Conservation (phyloP, 2,113 vertebrate genomes). For the Grammomys dolichurus region DNA sequence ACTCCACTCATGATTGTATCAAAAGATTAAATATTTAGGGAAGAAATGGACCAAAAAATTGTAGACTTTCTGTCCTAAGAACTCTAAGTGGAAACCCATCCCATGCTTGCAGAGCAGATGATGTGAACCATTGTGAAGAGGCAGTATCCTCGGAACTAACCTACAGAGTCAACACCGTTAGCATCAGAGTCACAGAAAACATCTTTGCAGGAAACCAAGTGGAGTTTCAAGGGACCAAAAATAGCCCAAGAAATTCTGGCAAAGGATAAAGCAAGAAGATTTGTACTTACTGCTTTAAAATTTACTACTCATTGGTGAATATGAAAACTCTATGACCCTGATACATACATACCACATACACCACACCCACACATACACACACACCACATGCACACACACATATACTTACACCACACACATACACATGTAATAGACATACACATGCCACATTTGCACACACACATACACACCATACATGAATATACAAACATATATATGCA, state of each 20-base stretch:
- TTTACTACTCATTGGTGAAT: neutral
- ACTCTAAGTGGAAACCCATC: neutral
- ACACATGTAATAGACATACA: neutral
- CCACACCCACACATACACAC: neutral
- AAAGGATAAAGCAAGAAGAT: neutral
- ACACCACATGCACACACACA: neutral
- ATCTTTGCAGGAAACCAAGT: neutral
- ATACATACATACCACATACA: neutral
- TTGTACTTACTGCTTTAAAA: constrained; percentile 7
- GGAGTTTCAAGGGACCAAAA: neutral
- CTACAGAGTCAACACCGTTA: neutral
- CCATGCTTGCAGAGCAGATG: neutral
- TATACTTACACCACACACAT: neutral
- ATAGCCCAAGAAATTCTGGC: neutral
- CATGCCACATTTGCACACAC: neutral
- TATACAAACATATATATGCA: neutral
- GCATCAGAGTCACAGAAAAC: neutral
- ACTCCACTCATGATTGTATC: neutral
- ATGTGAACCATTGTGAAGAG: neutral
- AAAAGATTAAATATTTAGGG: constrained; percentile 10
- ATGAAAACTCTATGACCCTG: neutral
- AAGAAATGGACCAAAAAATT: neutral
- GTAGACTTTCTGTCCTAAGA: neutral
- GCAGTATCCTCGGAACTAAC: neutral
- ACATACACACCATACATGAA: neutral